These are phyloP conservation scores for Mylabris phalerata DNA, from an alignment of 1,140 invertebrate species.

Conservation along the genomic window DNA sequence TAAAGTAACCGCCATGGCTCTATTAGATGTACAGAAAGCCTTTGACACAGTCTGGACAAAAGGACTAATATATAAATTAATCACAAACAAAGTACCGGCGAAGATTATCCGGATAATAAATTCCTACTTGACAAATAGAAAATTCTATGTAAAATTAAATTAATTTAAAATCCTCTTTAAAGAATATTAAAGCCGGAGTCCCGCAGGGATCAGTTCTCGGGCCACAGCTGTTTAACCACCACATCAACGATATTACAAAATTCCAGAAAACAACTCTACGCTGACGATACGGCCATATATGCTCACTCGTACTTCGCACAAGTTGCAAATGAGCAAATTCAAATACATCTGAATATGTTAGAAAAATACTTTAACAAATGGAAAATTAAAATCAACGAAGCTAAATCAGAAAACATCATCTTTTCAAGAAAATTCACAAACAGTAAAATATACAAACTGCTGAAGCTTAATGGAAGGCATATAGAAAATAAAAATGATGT, in stretches of 20 bases:
- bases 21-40: slow-evolving; percentile 7
- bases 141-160: slow-evolving; percentile 25
- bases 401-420: slow-evolving; percentile 30
- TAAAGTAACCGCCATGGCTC: background rate
- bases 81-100: slow-evolving; percentile 11
- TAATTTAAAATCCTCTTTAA: slow-evolving; percentile 10
- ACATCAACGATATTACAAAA: background rate
- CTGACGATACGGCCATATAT: slow-evolving; percentile 18
- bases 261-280: slow-evolving; percentile 4
- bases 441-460: background rate
- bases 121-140: slow-evolving; percentile 29
- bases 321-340: slow-evolving; percentile 31
- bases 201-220: slow-evolving; percentile 17
- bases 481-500: background rate
- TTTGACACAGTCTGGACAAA: slow-evolving; percentile 37
- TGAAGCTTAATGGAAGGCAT: background rate
- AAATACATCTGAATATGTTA: slow-evolving; percentile 29
- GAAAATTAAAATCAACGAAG: slow-evolving; percentile 30
- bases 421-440: slow-evolving; percentile 16
- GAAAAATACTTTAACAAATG: slow-evolving; percentile 33
- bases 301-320: slow-evolving; percentile 27
- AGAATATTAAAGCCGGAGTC: slow-evolving; percentile 9
- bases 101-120: slow-evolving; percentile 24
- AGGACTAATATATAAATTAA: slow-evolving; percentile 33
- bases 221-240: slow-evolving; percentile 11